Evolutionary conservation across 2,888 invertebrate genomes (phyloP).

Genomic region (Sericinus montela): DNA sequence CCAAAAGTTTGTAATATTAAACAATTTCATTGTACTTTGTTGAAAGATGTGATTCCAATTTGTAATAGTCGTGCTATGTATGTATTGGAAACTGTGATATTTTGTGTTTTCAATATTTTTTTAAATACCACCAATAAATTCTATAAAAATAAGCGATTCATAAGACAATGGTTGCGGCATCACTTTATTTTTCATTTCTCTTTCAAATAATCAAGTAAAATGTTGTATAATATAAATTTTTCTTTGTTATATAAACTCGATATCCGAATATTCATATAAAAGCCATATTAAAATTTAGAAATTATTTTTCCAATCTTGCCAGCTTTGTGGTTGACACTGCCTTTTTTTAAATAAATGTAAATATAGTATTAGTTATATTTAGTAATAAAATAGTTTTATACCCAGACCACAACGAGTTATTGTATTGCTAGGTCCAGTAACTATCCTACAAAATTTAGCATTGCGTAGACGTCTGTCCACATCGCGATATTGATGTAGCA

Average conservation of each 20-base stretch:
- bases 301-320: constrained; percentile 75
- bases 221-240: too few relatives aligned
- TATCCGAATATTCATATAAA: constrained; percentile 42
- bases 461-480: constrained; percentile 74
- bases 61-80: constrained; percentile 50
- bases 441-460: constrained; percentile 27
- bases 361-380: constrained; percentile 47
- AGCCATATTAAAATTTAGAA: constrained; percentile 78
- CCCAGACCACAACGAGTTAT: constrained; percentile 1
- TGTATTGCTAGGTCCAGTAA: neutral
- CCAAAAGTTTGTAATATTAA: constrained; percentile 42
- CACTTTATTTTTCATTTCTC: too few relatives aligned
- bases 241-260: constrained; percentile 1
- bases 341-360: constrained; percentile 62
- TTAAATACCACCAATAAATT: too few relatives aligned
- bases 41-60: constrained; percentile 38
- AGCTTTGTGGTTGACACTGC: constrained; percentile 74
- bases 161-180: too few relatives aligned
- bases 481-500: constrained; percentile 72
- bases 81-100: constrained; percentile 79
- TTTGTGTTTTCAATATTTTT: constrained; percentile 67
- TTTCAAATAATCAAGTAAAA: too few relatives aligned
- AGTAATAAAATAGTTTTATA: constrained; percentile 15
- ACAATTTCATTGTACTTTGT: constrained; percentile 41
- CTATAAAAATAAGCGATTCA: too few relatives aligned